A percentile compares a stretch with the other conserved stretches of the same genome.
Conservation (phyloP, 2,888 invertebrate genomes). For the Plutella xylostella region DNA sequence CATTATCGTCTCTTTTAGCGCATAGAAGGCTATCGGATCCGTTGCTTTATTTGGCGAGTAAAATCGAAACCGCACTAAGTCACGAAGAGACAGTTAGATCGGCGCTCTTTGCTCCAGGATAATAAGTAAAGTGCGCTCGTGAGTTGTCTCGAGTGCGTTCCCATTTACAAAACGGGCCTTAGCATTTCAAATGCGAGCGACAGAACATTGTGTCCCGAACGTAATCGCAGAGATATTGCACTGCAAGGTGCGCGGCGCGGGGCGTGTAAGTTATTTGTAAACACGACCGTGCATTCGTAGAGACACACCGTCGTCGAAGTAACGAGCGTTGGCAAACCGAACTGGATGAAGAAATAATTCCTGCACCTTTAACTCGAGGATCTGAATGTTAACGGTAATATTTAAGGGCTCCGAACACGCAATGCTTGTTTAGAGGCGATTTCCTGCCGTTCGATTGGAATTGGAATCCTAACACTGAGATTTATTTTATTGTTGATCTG, state of each 20-base stretch:
- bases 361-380: too few species aligned
- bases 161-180: constrained; percentile 29
- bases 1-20: constrained; percentile 50
- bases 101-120: constrained; percentile 28
- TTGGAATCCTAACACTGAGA: too few species aligned
- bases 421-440: neutral
- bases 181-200: constrained; percentile 3
- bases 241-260: too few species aligned
- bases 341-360: too few species aligned
- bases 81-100: constrained; percentile 24
- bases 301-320: too few species aligned
- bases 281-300: too few species aligned
- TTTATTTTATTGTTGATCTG: too few species aligned
- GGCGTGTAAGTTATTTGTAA: too few species aligned
- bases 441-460: constrained; percentile 1
- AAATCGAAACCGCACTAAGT: constrained; percentile 32
- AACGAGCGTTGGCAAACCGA: too few species aligned
- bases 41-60: constrained; percentile 42
- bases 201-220: neutral
- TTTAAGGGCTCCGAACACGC: neutral
- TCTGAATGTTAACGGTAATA: too few species aligned
- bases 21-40: constrained; percentile 54
- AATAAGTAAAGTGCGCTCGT: constrained; percentile 38
- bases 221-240: too few species aligned
- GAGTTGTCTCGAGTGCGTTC: constrained; percentile 30